phyloP scores from a whole-genome alignment of 2,797 vertebrate species.

The Sebastolobus alascanus region DNA sequence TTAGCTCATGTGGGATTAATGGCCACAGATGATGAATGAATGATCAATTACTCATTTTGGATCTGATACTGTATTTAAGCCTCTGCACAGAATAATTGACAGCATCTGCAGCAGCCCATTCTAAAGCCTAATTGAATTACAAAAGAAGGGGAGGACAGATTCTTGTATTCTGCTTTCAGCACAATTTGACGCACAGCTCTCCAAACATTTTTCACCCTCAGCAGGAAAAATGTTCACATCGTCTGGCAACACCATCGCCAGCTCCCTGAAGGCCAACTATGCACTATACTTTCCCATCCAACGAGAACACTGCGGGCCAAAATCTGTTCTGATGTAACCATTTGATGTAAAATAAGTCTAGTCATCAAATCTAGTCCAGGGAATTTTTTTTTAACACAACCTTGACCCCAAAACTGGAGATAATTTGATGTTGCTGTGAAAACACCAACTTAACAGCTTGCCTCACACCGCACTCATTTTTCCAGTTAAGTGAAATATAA shows the following conservation, averaged over 20 bases:
- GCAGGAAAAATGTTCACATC: constrained; percentile 35
- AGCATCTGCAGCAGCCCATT: constrained; percentile 25
- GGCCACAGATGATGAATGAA: constrained; percentile 48
- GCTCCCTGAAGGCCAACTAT: constrained; percentile 2
- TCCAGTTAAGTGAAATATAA: no score
- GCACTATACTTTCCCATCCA: neutral
- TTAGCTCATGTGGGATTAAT: constrained; percentile 51
- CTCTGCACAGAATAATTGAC: constrained; percentile 28
- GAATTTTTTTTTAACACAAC: neutral
- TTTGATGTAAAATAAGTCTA: constrained; percentile 21
- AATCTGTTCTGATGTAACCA: constrained; percentile 30
- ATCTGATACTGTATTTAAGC: constrained; percentile 39
- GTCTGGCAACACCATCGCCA: constrained; percentile 19
- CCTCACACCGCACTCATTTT: neutral
- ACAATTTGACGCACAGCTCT: constrained; percentile 36
- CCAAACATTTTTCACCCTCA: constrained; percentile 45
- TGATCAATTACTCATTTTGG: constrained; percentile 54
- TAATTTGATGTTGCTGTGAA: constrained; percentile 8
- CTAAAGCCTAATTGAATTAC: constrained; percentile 46
- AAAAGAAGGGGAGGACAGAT: constrained; percentile 32
- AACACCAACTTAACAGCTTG: neutral
- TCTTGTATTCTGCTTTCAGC: constrained; percentile 34
- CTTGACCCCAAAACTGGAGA: constrained; percentile 7
- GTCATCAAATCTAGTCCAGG: constrained; percentile 30
- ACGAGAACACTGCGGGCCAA: neutral